A percentile compares a stretch with the other conserved stretches of the same genome.
Conservation (phyloP, 1,140 invertebrate genomes). For the Drosophila repleta region DNA sequence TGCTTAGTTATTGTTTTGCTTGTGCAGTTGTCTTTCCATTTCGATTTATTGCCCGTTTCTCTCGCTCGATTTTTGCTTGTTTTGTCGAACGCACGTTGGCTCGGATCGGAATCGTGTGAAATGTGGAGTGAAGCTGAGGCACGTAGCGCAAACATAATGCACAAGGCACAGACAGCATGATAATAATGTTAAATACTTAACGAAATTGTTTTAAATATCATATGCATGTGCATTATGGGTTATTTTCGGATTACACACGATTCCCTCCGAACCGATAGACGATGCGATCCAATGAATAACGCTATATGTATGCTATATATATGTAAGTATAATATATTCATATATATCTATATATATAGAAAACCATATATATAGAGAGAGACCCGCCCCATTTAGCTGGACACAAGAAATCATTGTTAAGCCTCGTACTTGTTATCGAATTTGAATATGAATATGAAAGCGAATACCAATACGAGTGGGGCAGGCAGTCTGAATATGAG, state of each 20-base stretch:
- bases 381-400: background rate
- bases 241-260: conserved; percentile 34
- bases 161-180: conserved; percentile 45
- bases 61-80: conserved; percentile 17
- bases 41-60: background rate
- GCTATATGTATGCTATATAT: conserved; percentile 3
- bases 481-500: background rate
- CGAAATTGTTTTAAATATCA: conserved; percentile 40
- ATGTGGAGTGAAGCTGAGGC: conserved; percentile 60
- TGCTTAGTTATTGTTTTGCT: too few relatives aligned
- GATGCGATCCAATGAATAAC: conserved; percentile 33
- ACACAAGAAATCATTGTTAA: conserved; percentile 21
- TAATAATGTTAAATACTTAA: conserved; percentile 51
- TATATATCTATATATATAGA: background rate
- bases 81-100: conserved; percentile 36
- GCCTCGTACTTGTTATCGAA: conserved; percentile 9
- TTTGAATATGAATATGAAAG: conserved; percentile 7
- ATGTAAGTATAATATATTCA: background rate
- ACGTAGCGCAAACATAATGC: conserved; percentile 56
- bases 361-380: background rate
- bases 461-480: background rate
- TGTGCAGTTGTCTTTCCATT: conserved; percentile 3
- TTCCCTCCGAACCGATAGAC: background rate
- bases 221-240: conserved; percentile 26
- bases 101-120: conserved; percentile 70